These are phyloP conservation scores for Odontesthes bonariensis DNA, from an alignment of 2,113 vertebrate species.

Conservation along the genomic window DNA sequence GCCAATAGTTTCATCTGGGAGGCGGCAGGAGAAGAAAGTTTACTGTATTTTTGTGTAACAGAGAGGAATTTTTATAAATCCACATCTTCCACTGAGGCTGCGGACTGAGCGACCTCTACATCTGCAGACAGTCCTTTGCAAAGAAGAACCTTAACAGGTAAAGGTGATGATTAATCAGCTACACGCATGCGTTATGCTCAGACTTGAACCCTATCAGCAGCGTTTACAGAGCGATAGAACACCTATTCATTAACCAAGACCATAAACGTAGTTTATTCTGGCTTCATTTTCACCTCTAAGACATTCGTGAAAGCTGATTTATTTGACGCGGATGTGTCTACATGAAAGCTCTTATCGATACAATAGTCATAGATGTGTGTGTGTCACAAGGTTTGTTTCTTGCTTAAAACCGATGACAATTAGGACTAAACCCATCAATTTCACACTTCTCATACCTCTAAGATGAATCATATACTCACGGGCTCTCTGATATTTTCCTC, in stretches of 20 bases:
- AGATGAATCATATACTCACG: conserved; percentile 14
- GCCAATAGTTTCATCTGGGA: conserved; percentile 55
- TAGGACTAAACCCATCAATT: neutral
- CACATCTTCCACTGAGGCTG: neutral
- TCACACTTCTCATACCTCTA: neutral
- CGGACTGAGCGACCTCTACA: conserved; percentile 3
- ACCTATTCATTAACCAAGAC: neutral
- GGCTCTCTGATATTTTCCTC: conserved; percentile 12
- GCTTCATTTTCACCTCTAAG: neutral
- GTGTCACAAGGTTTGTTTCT: conserved; percentile 8
- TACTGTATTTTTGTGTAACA: conserved; percentile 15
- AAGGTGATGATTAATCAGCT: conserved; percentile 41
- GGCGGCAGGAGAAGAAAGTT: conserved; percentile 53
- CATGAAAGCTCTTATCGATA: neutral
- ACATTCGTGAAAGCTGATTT: neutral
- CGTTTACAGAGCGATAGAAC: neutral
- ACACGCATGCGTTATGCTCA: conserved; percentile 29
- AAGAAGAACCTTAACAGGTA: conserved; percentile 57
- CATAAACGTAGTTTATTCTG: conserved; percentile 18
- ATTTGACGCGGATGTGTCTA: neutral
- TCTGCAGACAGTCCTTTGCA: conserved; percentile 14
- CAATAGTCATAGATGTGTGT: neutral
- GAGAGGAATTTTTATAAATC: neutral
- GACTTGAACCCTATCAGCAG: neutral
- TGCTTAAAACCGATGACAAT: neutral